Evolutionary conservation across 2,113 vertebrate genomes (phyloP), one percentile per base, ranked within the genome.

Genomic region (Equus przewalskii): DNA sequence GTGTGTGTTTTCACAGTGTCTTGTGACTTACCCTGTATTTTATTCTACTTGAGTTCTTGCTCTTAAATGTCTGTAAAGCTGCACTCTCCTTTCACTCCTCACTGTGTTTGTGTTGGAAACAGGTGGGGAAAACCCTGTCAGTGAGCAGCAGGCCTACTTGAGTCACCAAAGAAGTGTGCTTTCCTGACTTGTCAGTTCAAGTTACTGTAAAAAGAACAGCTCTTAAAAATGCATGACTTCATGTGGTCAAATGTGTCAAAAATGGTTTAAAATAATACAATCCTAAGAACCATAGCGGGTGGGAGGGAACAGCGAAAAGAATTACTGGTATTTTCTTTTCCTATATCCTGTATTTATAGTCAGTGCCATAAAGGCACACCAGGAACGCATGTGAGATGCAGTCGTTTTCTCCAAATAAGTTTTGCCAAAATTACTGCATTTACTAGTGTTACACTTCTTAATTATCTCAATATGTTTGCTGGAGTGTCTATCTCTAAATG

Each of bases 251-350:
- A 95, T 85, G 62, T 94, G 97, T 91, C 86, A 97, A 97, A 98
- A 98, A 84, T 82, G 92, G 21, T 94, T 97, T 98, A 98, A 96
- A 56, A 85, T 36, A 96, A 64, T 58, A 91, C 79, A 96, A 65
- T 96, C 33, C 56, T 69, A 96, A 98, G 97, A 96, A 97, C 95
- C 90, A 91, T 89, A 96, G 97, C 36, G 62, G 87, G 95, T 90
- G 67, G 97, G 26, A 76, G 80, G 81, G 75, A 97, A 94, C 2
- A n/a, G 0, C 46, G 22, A 87, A 72, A 72, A 73, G 83, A 97
- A 76, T 83, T 90, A 95, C 93, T 88, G 90, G 7, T 85, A 97
- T 98, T 98, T 98, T 98, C 62, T 96, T 97, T 19, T 30, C 58
- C 62, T 51, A 18, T 84, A 91, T 69, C 89, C 93, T 41, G 1